Evolutionary conservation across 2,797 vertebrate genomes (phyloP), one percentile per base, ranked within the genome.

Genomic region (Anisognathus igniventris): DNA sequence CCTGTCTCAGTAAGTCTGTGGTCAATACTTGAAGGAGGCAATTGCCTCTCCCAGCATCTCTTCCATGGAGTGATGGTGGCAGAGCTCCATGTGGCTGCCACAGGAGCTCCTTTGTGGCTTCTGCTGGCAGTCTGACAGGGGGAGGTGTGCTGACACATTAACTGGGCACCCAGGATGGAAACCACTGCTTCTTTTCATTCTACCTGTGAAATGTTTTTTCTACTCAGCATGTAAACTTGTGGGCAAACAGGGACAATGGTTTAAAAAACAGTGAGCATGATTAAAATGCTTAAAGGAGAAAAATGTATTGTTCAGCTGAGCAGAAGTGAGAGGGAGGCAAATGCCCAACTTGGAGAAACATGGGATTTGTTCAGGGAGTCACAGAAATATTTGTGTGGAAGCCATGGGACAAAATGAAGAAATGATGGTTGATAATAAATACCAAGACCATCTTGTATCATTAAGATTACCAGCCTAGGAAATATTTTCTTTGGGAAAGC

Each of bases 381-480:
- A 89, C 67, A 92, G 57, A 94, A 95, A 89, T 74, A 50, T 71
- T 93, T 92, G 40, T 86, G 86, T 85, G 47, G 47, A 89, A 93
- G 81, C 48, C 77, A 77, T 31, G 57, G 45, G 39, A 86, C 65
- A 80, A 95, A 89, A 95, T 62, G 14, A 91, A 88, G 67, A 75
- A 86, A 93, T 19, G 19, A 72, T 67, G 67, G 48, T 71, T 84
- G 67, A 77, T 37, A 87, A 71, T 60, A 79, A 80, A 80, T 77
- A 92, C 31, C 68, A 80, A 75, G 47, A 53, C 1, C 5, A 86
- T 91, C 61, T 68, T 83, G 42, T 79, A 67, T 65, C 86, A 74
- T 42, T 65, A 64, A 71, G 48, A 87, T 57, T 91, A 54, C 20
- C 14, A 84, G 51, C 14, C 45, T 77, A 68, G 45, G 33, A 93